Base-by-base conservation (phyloP, 2,888 invertebrate species). In the Mesorhabditis spiculigera region DNA sequence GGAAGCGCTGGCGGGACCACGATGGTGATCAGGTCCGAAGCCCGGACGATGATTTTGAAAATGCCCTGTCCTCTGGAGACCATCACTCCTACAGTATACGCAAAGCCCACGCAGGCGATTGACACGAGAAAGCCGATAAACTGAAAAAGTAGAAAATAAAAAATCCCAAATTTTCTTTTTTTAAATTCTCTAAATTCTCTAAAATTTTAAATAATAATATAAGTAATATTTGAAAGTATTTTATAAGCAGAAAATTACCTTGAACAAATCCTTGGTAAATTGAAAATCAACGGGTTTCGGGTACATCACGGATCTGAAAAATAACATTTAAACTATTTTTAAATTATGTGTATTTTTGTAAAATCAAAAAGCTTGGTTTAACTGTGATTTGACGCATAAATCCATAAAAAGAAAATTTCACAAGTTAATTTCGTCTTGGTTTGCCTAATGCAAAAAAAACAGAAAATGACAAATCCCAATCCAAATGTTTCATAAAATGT, bases 1-100 rank as follows among this genome's bases (percentile, higher is more conserved):
- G 95, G 95, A 63, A 95, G 87, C 8, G 94, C 94, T 4, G 95
- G 94, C 0, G 95, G 94, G 41, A 95, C 92, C 6, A 94, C 93
- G 78, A 95, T 94, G 0, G 95, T 95, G 76, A 95, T 91, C 70
- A 95, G 91, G 86, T 95, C 95, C 77, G 95, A 88, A 2, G 93
- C 91, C 67, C 93, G 91, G 61, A 94, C 88, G 4, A 92, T 87
- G 79, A 93, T 91, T 8, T 77, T 79, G 63, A 71, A 71, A 45
- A 75, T 10, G 4, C 71, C 13, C 8, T 71, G 63, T 13, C 79
- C 73, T 6, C 81, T 71, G 4, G 69, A 63, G 44, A 93, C 92
- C 91, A 95, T 96, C 5, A 92, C 90, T 3, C 93, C 89, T 45
- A 95, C 89, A 0, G 95, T 95, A 86, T 95, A 95, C 0, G 66